phyloP scores from a whole-genome alignment of 1,140 invertebrate species.

The Drosophila busckii region DNA sequence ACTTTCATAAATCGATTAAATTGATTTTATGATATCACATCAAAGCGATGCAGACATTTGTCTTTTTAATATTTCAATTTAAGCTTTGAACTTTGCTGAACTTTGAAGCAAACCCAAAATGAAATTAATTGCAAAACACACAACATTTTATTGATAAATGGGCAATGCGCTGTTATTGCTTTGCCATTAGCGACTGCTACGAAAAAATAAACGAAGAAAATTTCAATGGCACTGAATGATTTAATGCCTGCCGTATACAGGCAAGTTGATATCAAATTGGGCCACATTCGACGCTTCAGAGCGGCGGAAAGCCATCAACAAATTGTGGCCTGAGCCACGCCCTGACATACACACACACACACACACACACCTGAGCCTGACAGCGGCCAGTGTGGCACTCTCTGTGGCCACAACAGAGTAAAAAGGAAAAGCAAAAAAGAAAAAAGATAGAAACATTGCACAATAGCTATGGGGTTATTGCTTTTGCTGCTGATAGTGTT shows the following conservation, averaged over 20 bases:
- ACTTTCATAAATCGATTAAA: no score
- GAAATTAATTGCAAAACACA: no score
- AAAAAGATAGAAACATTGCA: conserved; percentile 47
- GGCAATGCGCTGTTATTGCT: neutral
- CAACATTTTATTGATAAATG: conserved; percentile 33
- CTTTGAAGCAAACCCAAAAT: no score
- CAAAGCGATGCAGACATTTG: no score
- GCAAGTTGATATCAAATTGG: neutral
- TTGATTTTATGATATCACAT: no score
- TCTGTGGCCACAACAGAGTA: conserved; percentile 5
- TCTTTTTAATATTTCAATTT: no score
- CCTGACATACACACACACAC: neutral
- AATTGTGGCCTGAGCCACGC: conserved; percentile 14
- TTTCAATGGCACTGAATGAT: conserved; percentile 26
- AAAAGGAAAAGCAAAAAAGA: no score
- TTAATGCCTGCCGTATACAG: conserved; percentile 12
- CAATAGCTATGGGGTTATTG: conserved; percentile 8
- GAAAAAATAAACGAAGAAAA: neutral
- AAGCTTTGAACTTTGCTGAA: no score
- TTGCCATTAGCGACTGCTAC: neutral
- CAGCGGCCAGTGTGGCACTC: neutral
- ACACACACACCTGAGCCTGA: conserved; percentile 12
- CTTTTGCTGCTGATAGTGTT: conserved; percentile 50
- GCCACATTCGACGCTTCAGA: conserved; percentile 1
- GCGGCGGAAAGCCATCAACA: conserved; percentile 18